Percentiles rank a stretch among this genome's conserved stretches.
Evolutionary conservation across 2,797 vertebrate species (phyloP).

Genomic region (Vipera latastei): DNA sequence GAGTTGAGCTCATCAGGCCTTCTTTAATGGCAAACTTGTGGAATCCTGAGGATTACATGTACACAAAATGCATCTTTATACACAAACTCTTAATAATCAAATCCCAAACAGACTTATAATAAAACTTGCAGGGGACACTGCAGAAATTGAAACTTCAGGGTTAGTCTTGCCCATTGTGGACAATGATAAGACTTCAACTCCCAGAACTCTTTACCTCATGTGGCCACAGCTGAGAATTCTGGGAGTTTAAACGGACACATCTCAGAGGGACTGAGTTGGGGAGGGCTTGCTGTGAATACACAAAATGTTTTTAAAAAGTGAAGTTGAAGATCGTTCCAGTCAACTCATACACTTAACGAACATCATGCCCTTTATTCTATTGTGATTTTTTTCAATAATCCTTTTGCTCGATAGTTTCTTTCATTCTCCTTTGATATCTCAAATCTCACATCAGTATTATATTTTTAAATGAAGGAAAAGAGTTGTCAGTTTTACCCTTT

Average conservation of each 20-base stretch:
- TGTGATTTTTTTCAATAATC: background rate
- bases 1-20: background rate
- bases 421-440: background rate
- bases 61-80: background rate
- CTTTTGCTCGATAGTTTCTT: background rate
- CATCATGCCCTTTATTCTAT: background rate
- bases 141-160: background rate
- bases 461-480: background rate
- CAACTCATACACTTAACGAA: background rate
- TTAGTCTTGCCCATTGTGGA: background rate
- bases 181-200: background rate
- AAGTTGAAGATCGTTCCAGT: background rate
- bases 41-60: background rate
- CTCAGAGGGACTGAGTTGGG: background rate
- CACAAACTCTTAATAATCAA: background rate
- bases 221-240: background rate
- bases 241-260: background rate
- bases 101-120: background rate
- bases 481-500: background rate
- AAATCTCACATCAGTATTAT: background rate
- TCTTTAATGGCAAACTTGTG: background rate
- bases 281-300: background rate
- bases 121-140: background rate
- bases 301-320: background rate
- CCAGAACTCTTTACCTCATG: background rate